These are phyloP conservation scores for Macrochelys suwanniensis DNA, from an alignment of 2,797 vertebrate genomes.

Conservation along the genomic window DNA sequence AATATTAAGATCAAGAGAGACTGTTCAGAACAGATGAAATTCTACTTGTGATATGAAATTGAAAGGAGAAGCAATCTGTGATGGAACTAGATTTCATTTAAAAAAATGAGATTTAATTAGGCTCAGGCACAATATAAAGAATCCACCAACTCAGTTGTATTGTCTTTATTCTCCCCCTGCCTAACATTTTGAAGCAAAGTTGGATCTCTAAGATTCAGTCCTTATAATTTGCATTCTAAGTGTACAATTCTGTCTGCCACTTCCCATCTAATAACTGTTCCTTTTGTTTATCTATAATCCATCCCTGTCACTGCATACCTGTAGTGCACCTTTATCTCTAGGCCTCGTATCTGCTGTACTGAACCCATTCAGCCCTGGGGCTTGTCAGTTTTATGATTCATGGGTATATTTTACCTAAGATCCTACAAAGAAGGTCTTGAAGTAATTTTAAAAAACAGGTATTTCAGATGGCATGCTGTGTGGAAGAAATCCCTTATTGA, in stretches of 20 bases:
- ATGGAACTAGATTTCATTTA: conserved; percentile 49
- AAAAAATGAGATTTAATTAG: conserved; percentile 24
- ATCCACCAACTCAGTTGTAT: neutral
- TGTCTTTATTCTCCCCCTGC: conserved; percentile 24
- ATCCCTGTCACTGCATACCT: conserved; percentile 75
- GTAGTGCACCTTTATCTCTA: conserved; percentile 79
- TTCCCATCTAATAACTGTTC: conserved; percentile 53
- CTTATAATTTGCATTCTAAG: conserved; percentile 67
- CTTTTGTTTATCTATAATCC: conserved; percentile 79
- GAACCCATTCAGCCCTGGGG: conserved; percentile 75
- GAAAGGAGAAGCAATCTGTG: conserved; percentile 50
- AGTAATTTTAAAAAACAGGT: conserved; percentile 81
- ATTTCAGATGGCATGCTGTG: conserved; percentile 81
- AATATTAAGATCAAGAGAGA: conserved; percentile 73
- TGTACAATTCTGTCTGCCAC: conserved; percentile 30
- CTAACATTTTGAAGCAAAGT: conserved; percentile 27
- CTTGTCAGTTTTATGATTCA: conserved; percentile 85
- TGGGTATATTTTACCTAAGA: conserved; percentile 79
- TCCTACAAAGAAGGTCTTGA: conserved; percentile 80
- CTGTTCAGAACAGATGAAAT: conserved; percentile 71
- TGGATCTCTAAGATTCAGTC: neutral
- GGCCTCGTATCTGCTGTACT: conserved; percentile 72
- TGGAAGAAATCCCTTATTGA: conserved; percentile 82
- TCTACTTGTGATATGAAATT: conserved; percentile 25
- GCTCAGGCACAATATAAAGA: conserved; percentile 44